Base-by-base conservation (phyloP, 2,113 vertebrate genomes). In the Triplophysa siluroides region DNA sequence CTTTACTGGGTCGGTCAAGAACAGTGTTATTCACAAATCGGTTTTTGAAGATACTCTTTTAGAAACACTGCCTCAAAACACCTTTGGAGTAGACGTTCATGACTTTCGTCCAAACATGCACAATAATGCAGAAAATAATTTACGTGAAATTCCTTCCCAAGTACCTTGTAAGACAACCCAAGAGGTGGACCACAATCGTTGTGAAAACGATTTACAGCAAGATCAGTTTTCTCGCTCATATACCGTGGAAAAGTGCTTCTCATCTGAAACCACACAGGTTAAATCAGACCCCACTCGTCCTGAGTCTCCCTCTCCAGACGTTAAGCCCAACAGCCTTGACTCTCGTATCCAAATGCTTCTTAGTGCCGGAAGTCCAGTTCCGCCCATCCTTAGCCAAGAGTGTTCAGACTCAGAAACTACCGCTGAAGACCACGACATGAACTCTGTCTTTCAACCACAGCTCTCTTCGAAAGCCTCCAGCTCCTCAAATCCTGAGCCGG, bases 271-370 rank as follows among this genome's bases (percentile, higher is more conserved):
- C 18, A 38, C 45, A 14, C 41, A 65, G n/a, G 61, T 54, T 52
- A 5, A 19, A 8, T 50, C 56, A 45, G 60, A 76, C 23, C 12
- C 71, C 93, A 0, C 92, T 0, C 88, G 90, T 12, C 91, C 93
- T 0, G 91, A 92, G 79, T 94, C 91, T 1, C 92, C 93, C 3
- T 92, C 89, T 1, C 89, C 91, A 75, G 93, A 95, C 84, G 85
- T 89, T 0, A 93, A 93, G 88, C 96, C 94, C 16, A 92, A 94
- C 90, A 96, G 95, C 91, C 91, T 99, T 86, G 98, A 99, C 89
- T 96, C 96, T 0, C 94, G 98, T 76, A 99, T 99, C 77, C 95
- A 98, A 89, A 97, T 95, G 94, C 92, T 99, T 84, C 90, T 99
- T 82, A 95, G 94, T 83, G 94, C 69, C 24, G 85, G 94, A 83